phyloP scores from a whole-genome alignment of 2,113 vertebrate species.

The Emydocephalus ijimae region DNA sequence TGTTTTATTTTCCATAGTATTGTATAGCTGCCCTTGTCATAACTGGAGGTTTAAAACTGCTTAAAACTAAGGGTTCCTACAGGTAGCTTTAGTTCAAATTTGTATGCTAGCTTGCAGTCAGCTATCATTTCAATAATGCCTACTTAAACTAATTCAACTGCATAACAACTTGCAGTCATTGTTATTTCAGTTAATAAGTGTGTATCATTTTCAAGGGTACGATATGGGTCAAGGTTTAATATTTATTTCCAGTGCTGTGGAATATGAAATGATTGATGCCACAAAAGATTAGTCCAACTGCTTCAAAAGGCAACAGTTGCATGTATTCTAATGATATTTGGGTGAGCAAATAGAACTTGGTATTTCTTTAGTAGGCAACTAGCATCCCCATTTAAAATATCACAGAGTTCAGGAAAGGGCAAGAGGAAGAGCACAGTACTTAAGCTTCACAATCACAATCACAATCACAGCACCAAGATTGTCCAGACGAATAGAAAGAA shows the following conservation, averaged over 20 bases:
- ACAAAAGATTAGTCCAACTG: neutral
- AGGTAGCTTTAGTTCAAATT: neutral
- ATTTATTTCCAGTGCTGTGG: neutral
- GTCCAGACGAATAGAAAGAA: constrained; percentile 57
- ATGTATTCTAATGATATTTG: neutral
- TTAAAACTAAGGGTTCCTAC: neutral
- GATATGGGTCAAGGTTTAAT: neutral
- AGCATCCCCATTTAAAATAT: constrained; percentile 50
- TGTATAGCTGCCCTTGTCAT: neutral
- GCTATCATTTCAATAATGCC: neutral
- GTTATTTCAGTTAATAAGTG: neutral
- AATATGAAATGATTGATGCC: neutral
- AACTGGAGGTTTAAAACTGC: neutral
- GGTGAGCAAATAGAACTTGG: neutral
- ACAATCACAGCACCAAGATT: constrained; percentile 65
- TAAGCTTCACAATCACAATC: constrained; percentile 63
- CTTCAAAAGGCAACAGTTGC: neutral
- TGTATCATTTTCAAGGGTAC: neutral
- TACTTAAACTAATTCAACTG: neutral
- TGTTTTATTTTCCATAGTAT: constrained; percentile 16
- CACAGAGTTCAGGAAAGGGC: constrained; percentile 44
- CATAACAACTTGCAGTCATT: neutral
- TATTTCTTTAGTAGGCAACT: constrained; percentile 34
- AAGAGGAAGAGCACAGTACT: constrained; percentile 59
- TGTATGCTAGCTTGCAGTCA: neutral